These are phyloP conservation scores for Criorhina ranunculi DNA, from an alignment of 2,888 invertebrate species.

Conservation along the genomic window DNA sequence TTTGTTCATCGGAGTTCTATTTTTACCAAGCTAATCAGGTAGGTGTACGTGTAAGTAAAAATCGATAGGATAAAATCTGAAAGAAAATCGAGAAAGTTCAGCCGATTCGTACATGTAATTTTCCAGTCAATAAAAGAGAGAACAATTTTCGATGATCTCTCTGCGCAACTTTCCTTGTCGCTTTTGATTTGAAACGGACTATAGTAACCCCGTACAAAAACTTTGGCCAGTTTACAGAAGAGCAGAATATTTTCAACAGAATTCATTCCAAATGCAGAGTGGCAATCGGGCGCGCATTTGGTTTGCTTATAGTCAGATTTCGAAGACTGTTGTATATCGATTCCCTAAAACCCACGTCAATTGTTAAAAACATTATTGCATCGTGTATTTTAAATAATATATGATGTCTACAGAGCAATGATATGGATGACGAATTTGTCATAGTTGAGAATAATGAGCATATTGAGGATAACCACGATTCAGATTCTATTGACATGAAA, in stretches of 20 bases:
- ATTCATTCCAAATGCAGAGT: conserved; percentile 10
- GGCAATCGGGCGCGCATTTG: conserved; percentile 27
- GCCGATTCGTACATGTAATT: no score
- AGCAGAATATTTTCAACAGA: conserved; percentile 16
- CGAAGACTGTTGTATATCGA: conserved; percentile 33
- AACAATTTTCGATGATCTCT: no score
- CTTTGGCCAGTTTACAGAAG: not conserved
- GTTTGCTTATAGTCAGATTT: conserved; percentile 40
- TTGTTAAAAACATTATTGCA: conserved; percentile 32
- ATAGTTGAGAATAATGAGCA: not conserved
- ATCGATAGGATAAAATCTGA: no score
- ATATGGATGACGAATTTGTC: conserved; percentile 23
- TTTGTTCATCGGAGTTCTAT: no score
- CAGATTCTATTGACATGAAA: conserved; percentile 10
- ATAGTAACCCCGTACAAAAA: conserved; percentile 37
- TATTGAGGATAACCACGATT: not conserved
- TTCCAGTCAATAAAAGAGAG: no score
- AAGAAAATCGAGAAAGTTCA: no score
- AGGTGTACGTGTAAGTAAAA: no score
- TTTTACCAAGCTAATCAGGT: no score
- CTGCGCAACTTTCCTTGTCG: no score
- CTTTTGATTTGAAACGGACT: no score
- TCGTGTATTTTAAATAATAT: conserved; percentile 38
- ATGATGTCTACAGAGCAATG: conserved; percentile 14
- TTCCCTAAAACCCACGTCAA: conserved; percentile 20